Evolutionary conservation across 2,113 vertebrate species (phyloP).

Genomic region (Boleophthalmus pectinirostris): DNA sequence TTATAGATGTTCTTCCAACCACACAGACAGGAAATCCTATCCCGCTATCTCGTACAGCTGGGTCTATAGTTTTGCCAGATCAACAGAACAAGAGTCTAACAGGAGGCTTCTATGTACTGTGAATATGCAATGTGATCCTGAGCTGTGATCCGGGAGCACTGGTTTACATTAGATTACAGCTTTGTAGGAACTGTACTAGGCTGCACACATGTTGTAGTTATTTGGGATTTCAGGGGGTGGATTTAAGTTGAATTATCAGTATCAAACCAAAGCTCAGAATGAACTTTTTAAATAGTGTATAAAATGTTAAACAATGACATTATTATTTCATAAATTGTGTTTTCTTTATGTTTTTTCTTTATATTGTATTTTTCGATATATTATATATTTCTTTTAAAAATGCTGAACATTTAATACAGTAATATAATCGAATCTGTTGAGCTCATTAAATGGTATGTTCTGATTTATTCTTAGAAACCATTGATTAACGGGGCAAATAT

Average conservation of each 20-base stretch:
- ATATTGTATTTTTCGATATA: too few relatives aligned
- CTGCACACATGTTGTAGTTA: not conserved
- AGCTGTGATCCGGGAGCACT: conserved; percentile 8
- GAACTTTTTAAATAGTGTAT: not conserved
- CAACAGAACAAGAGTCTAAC: conserved; percentile 37
- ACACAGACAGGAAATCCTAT: conserved; percentile 18
- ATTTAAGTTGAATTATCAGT: not conserved
- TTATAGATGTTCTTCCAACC: conserved; percentile 20
- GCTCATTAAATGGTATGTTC: not conserved
- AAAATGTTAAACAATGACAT: not conserved
- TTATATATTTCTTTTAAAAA: too few relatives aligned
- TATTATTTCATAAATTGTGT: not conserved
- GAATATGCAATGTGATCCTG: conserved; percentile 9
- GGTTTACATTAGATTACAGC: conserved; percentile 21
- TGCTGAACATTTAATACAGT: not conserved
- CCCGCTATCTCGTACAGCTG: conserved; percentile 23
- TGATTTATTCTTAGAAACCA: conserved; percentile 26
- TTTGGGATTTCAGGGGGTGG: not conserved
- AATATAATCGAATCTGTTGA: not conserved
- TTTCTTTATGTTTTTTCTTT: not conserved
- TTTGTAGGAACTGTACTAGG: not conserved
- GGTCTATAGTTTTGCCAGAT: conserved; percentile 38
- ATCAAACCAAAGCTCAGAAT: not conserved
- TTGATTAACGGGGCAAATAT: conserved; percentile 39
- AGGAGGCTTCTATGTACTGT: conserved; percentile 8